phyloP scores from a whole-genome alignment of 2,113 vertebrate species.

The Podocnemis expansa region DNA sequence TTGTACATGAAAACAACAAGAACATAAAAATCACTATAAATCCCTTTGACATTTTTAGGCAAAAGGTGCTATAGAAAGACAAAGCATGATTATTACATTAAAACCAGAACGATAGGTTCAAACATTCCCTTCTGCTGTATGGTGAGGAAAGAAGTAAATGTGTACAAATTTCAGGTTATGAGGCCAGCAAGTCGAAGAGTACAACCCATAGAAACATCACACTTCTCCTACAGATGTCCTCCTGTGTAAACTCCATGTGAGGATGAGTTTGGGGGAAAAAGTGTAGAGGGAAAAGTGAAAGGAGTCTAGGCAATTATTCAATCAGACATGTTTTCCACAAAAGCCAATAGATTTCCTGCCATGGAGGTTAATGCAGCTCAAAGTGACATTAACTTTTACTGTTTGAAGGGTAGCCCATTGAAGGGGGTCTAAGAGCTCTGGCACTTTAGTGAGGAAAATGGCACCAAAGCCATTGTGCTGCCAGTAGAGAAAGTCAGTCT shows the following conservation, averaged over 20 bases:
- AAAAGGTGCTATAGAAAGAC: neutral
- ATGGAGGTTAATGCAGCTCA: neutral
- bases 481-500: neutral
- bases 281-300: neutral
- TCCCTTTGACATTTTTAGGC: neutral
- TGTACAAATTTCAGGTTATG: neutral
- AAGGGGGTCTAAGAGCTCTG: rapidly evolving
- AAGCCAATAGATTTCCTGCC: neutral
- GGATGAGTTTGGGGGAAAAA: rapidly evolving
- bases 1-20: neutral
- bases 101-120: neutral
- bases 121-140: neutral
- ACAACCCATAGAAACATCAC: neutral
- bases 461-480: neutral
- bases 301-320: neutral
- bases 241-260: neutral
- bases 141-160: neutral
- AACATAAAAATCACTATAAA: neutral
- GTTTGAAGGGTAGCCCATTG: rapidly evolving
- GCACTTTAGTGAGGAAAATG: rapidly evolving
- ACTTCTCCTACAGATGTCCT: neutral
- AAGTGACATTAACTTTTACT: neutral
- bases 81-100: neutral
- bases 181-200: rapidly evolving
- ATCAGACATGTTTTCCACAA: rapidly evolving